Evolutionary conservation across 2,888 invertebrate species (phyloP).

Genomic region (Pimpla rufipes): DNA sequence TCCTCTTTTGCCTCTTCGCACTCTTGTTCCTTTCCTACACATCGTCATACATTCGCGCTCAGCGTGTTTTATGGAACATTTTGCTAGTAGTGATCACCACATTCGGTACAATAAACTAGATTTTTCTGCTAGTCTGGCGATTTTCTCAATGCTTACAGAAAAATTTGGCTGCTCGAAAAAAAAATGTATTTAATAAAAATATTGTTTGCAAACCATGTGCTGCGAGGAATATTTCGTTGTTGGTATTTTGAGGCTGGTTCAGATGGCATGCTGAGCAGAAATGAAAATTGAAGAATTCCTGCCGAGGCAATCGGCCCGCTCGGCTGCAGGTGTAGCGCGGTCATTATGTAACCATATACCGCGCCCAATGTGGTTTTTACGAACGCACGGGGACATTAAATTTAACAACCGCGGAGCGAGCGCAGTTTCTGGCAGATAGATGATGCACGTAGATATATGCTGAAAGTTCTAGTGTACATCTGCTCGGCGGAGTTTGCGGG

Average conservation of each 20-base stretch:
- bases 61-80: neutral
- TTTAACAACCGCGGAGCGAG: constrained; percentile 72
- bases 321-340: constrained; percentile 30
- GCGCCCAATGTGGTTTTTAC: constrained; percentile 72
- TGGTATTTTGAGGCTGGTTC: neutral
- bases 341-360: constrained; percentile 25
- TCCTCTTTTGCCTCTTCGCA: constrained; percentile 26
- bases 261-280: constrained; percentile 14
- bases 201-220: neutral
- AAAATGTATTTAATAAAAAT: neutral
- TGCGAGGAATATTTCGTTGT: neutral
- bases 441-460: constrained; percentile 30
- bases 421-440: constrained; percentile 11
- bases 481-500: neutral
- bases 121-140: too few relatives aligned
- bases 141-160: too few relatives aligned
- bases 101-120: too few relatives aligned
- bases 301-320: constrained; percentile 48
- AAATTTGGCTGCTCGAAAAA: too few relatives aligned
- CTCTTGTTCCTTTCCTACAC: constrained; percentile 34
- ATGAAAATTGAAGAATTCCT: constrained; percentile 31
- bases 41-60: neutral
- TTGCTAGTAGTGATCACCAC: too few relatives aligned
- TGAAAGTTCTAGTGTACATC: too few relatives aligned
- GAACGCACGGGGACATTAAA: constrained; percentile 75